A percentile compares a stretch with the other conserved stretches of the same genome.
Evolutionary conservation across 2,113 vertebrate species (phyloP).

Genomic region (Leptodactylus fuscus): DNA sequence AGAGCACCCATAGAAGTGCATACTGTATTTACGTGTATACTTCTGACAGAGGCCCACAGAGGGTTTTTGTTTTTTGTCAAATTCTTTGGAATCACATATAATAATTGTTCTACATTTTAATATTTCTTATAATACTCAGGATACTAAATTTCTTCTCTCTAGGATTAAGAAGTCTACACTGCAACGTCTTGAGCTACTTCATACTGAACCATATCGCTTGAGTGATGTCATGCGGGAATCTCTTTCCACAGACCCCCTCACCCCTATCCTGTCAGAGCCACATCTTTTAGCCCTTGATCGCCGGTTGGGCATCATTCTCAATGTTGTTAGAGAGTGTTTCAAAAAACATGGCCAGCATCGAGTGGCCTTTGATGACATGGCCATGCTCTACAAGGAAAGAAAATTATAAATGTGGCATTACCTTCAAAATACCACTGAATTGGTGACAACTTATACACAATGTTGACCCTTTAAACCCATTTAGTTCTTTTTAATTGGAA

Average conservation of each 20-base stretch:
- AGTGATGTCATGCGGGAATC: constrained; percentile 76
- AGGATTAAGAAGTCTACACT: constrained; percentile 80
- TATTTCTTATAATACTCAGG: background rate
- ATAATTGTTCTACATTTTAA: background rate
- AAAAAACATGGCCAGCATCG: accelerated
- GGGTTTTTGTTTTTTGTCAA: no score
- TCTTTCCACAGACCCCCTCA: constrained; percentile 72
- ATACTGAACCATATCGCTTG: constrained; percentile 72
- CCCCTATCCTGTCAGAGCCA: constrained; percentile 76
- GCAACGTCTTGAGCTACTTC: constrained; percentile 75
- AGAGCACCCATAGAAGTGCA: no score
- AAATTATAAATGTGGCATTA: background rate
- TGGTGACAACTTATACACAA: background rate
- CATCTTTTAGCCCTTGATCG: constrained; percentile 75
- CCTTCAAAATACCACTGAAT: background rate
- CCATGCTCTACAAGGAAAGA: background rate
- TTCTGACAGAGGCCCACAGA: no score
- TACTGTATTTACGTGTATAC: no score
- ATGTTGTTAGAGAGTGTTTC: constrained; percentile 63
- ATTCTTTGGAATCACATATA: no score
- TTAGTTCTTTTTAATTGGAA: background rate
- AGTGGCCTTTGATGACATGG: constrained; percentile 55
- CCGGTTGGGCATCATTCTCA: constrained; percentile 70
- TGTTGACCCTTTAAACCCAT: no score
- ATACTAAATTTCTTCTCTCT: background rate